These are phyloP conservation scores for Achatina immaculata DNA, from an alignment of 1,140 invertebrate genomes.

Conservation along the genomic window DNA sequence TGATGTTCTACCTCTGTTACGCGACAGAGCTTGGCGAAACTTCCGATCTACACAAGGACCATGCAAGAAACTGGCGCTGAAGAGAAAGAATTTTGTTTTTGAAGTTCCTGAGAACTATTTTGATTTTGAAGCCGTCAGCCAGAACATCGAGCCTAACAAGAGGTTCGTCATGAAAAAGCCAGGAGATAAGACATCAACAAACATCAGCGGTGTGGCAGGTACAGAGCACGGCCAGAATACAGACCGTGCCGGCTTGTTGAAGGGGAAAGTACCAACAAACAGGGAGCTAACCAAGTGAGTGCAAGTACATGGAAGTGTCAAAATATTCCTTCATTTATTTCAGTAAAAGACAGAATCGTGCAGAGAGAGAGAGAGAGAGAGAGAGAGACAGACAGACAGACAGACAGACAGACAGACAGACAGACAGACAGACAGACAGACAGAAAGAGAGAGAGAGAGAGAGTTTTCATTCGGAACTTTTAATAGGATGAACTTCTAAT, in stretches of 20 bases:
- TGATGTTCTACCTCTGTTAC: not conserved
- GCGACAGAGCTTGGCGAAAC: not conserved
- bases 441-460: too few relatives aligned
- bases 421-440: too few relatives aligned
- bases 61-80: not conserved
- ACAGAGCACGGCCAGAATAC: not conserved
- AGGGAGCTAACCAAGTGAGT: not conserved
- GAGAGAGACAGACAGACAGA: too few relatives aligned
- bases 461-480: too few relatives aligned
- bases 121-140: not conserved
- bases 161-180: not conserved
- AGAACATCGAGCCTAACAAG: not conserved
- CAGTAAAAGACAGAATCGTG: too few relatives aligned
- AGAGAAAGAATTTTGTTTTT: not conserved
- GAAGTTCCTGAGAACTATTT: constrained; percentile 22
- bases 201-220: not conserved
- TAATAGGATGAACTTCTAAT: too few relatives aligned
- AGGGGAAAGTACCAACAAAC: not conserved
- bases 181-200: not conserved
- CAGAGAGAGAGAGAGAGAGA: too few relatives aligned
- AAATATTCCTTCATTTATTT: too few relatives aligned
- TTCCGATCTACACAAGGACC: not conserved
- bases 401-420: too few relatives aligned
- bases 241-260: not conserved
- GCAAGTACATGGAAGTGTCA: too few relatives aligned